Evolutionary conservation across 2,113 vertebrate species (phyloP), one percentile per base, ranked within the genome.

Genomic region (Thinocorus orbignyianus): DNA sequence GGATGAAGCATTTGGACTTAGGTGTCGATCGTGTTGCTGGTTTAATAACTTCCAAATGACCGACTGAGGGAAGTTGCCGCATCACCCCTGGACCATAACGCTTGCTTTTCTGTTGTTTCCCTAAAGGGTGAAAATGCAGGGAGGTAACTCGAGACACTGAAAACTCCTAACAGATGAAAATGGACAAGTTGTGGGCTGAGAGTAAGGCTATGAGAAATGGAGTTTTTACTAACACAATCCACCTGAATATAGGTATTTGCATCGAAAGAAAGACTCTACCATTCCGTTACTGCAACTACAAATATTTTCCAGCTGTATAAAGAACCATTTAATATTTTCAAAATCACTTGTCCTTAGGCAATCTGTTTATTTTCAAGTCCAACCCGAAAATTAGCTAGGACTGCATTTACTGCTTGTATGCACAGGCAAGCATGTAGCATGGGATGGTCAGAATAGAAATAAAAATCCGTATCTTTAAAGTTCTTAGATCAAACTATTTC

Each of bases 231-330:
- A 80, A 77, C 57, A 37, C 9, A 81, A 82, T 52, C 89, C 82
- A 93, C 84, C 71, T 83, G 85, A 95, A 88, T 66, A 17, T 2
- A 85, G n/a, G 74, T 68, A 97, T 80, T 84, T 81, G 55, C 77
- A 71, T 37, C 0, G 3, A 60, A 88, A 51, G 65, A 85, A 78
- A 41, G 6, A 26, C 33, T 71, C 18, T 52, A 26, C 58, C 61
- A 28, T 65, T 54, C 55, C 71, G 33, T 68, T 86, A 41, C 11
- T 66, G 35, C 18, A 92, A n/a, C 81, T 74, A 83, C 55, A 91
- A 86, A 65, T 88, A 82, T 60, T 57, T 97, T 92, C 88, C 91
- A 94, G 91, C 77, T 94, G 92, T 73, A 73, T 39, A 82, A 77
- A 88, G 85, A 58, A 88, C 52, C 41, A 72, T 74, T 82, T 82